A percentile compares a stretch with the other conserved stretches of the same genome.
phyloP scores from a whole-genome alignment of 2,888 invertebrate genomes.

The Acleris laterana region DNA sequence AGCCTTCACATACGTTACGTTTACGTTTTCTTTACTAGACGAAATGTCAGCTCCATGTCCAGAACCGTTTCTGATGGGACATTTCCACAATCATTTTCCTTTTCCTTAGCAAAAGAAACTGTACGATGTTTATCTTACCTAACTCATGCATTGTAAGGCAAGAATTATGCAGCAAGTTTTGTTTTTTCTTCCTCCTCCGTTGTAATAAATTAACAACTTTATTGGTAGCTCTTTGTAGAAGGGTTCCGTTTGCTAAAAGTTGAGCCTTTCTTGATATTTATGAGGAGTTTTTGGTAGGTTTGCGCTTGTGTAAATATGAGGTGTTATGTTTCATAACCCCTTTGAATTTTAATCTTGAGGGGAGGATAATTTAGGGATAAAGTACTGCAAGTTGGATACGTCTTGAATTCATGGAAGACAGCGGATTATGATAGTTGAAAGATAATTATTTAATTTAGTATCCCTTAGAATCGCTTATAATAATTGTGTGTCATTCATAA shows the following conservation, averaged over 20 bases:
- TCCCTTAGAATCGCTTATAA: too few relatives aligned
- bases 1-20: too few relatives aligned
- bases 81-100: neutral
- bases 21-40: too few relatives aligned
- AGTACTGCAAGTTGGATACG: too few relatives aligned
- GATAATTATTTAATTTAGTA: too few relatives aligned
- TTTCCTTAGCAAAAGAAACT: constrained; percentile 18
- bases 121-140: constrained; percentile 20
- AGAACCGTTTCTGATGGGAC: too few relatives aligned
- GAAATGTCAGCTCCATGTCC: too few relatives aligned
- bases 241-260: constrained; percentile 29
- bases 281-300: constrained; percentile 16
- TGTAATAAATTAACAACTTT: constrained; percentile 61
- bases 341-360: neutral
- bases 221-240: constrained; percentile 50
- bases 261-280: constrained; percentile 29
- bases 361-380: neutral
- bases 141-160: constrained; percentile 32
- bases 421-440: too few relatives aligned
- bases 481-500: too few relatives aligned
- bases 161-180: constrained; percentile 49
- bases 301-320: constrained; percentile 11
- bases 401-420: too few relatives aligned
- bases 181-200: constrained; percentile 38
- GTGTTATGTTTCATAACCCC: constrained; percentile 1